Percentiles rank a stretch among this genome's conserved stretches.
These are phyloP conservation scores for Haemorhous mexicanus DNA, from an alignment of 2,113 vertebrate genomes.

Conservation along the genomic window DNA sequence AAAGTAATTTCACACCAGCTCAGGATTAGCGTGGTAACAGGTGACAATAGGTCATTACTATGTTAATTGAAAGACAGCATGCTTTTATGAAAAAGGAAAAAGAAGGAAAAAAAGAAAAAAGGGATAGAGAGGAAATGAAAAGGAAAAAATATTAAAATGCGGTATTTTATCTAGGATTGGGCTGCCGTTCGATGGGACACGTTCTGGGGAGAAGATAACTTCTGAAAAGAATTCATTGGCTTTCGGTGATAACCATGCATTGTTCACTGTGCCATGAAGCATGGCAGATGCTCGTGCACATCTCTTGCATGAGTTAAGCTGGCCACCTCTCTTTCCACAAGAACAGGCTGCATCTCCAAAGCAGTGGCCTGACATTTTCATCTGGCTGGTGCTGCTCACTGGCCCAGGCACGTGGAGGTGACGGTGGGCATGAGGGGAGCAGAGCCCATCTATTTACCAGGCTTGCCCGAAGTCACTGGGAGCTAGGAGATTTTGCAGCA, in stretches of 20 bases:
- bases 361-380: background rate
- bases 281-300: accelerated
- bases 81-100: conserved; percentile 29
- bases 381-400: background rate
- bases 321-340: background rate
- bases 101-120: background rate
- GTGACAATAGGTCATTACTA: conserved; percentile 79
- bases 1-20: conserved; percentile 84
- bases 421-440: background rate
- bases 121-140: background rate
- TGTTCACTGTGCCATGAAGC: background rate
- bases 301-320: background rate
- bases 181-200: background rate
- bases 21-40: conserved; percentile 78
- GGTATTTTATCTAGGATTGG: conserved; percentile 10
- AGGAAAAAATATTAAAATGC: background rate
- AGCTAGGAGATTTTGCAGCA: background rate
- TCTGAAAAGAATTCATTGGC: background rate
- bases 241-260: background rate
- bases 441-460: background rate
- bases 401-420: accelerated
- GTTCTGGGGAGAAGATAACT: background rate
- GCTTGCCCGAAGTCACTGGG: background rate
- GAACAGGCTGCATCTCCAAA: background rate
- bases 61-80: conserved; percentile 78